phyloP scores from a whole-genome alignment of 2,113 vertebrate genomes.

The Stigmatopora argus region DNA sequence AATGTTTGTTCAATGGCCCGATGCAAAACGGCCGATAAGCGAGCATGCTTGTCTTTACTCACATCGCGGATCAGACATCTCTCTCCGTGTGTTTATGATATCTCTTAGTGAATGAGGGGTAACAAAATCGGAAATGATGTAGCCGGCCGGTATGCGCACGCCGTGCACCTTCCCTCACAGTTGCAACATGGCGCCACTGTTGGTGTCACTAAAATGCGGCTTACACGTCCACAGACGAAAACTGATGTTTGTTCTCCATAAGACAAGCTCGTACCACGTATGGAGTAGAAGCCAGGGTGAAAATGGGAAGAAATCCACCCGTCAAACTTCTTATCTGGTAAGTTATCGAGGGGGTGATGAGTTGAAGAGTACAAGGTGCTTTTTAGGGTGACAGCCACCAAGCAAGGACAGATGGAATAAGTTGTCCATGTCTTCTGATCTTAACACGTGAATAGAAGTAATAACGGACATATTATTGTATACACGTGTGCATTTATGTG shows the following conservation, averaged over 20 bases:
- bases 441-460: not conserved
- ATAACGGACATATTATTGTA: not conserved
- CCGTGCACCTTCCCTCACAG: constrained; percentile 15
- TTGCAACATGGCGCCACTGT: constrained; percentile 71
- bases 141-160: constrained; percentile 17
- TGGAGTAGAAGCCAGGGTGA: constrained; percentile 38
- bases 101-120: no score
- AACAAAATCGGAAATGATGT: constrained; percentile 48
- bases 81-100: no score
- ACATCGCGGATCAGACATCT: no score
- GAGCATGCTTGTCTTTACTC: no score
- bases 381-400: constrained; percentile 17
- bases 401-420: constrained; percentile 46
- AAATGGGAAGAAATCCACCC: constrained; percentile 6
- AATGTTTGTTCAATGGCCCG: no score
- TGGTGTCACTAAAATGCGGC: constrained; percentile 57
- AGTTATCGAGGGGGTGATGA: constrained; percentile 10
- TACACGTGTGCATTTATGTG: not conserved
- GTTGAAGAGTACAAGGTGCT: constrained; percentile 32
- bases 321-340: constrained; percentile 38
- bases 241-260: constrained; percentile 56
- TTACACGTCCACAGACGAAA: constrained; percentile 62
- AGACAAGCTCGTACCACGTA: constrained; percentile 53
- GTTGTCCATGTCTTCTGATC: not conserved
- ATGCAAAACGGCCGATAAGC: no score